phyloP scores from a whole-genome alignment of 2,797 vertebrate genomes.

The Anguilla megastoma region DNA sequence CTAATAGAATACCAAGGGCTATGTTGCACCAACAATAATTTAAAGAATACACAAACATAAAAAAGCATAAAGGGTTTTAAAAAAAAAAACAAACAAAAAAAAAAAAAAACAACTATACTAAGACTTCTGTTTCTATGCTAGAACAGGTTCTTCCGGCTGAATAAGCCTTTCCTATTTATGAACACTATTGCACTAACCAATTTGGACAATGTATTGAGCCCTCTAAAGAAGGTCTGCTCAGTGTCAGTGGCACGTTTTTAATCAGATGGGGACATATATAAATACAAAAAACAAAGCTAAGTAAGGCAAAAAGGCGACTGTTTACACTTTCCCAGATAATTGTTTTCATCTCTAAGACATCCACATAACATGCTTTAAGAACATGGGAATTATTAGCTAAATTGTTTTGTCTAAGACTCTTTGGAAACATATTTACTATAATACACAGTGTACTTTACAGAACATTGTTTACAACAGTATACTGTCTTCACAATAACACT shows the following conservation, averaged over 20 bases:
- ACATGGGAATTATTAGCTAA: not conserved
- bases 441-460: not conserved
- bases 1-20: not conserved
- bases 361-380: not conserved
- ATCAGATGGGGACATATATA: not conserved
- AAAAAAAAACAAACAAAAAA: no score
- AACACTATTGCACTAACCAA: not conserved
- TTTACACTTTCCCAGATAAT: not conserved
- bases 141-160: not conserved
- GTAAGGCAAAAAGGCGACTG: not conserved
- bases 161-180: not conserved
- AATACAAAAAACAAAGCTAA: not conserved
- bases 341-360: no score
- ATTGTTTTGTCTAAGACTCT: not conserved
- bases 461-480: not conserved
- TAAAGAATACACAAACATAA: not conserved
- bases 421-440: not conserved
- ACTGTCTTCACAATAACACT: not conserved
- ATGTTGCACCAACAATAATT: not conserved
- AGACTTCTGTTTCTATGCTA: not conserved
- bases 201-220: not conserved
- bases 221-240: not conserved
- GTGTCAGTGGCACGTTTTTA: not conserved
- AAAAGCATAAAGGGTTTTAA: no score
- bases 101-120: not conserved